Base-by-base conservation (phyloP, 2,797 vertebrate species). In the Danio choprae region DNA sequence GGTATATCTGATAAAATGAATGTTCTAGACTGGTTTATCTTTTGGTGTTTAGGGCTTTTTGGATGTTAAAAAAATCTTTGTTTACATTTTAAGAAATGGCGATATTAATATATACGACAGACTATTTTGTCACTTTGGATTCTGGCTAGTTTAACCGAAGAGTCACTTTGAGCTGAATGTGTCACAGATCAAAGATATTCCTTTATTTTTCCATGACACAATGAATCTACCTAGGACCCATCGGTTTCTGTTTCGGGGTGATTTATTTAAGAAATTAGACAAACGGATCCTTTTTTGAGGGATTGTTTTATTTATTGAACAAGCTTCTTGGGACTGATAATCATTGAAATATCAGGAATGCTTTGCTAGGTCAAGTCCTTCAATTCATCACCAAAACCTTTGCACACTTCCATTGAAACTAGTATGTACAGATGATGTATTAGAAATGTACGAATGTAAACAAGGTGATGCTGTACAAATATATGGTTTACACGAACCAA, bases 51-150 rank as follows among this genome's bases (percentile, higher is more conserved):
- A 63, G 43, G 44, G 58, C 55, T 53, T 72, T 51, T 88, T 87
- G 58, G 85, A 84, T 87, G 73, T 89, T 87, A 80, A 83, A 85
- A 87, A 91, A 92, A 91, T 80, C 84, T 83, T 89, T 94, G 92
- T 94, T 94, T 92, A 94, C 91, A 93, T 93, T 64, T 84, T 55
- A 81, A 84, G 79, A 77, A 78, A 72, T 62, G 43, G 55, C 77
- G 36, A 82, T 92, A 93, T 89, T 94, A 94, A 94, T 94, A 94
- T 93, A 94, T 94, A 92, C 63, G 89, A 87, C 86, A 86, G 79
- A 76, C 87, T 87, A 81, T 84, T 89, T 83, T 85, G 85, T 83
- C 81, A 69, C 85, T 83, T 87, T 84, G 89, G 87, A 86, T 87
- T 81, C 86, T 87, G 85, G 84, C 88, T 76, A 85, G 89, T 87